Base-by-base conservation (phyloP, 1,140 invertebrate species). In the Aphelenchoides fujianensis region DNA sequence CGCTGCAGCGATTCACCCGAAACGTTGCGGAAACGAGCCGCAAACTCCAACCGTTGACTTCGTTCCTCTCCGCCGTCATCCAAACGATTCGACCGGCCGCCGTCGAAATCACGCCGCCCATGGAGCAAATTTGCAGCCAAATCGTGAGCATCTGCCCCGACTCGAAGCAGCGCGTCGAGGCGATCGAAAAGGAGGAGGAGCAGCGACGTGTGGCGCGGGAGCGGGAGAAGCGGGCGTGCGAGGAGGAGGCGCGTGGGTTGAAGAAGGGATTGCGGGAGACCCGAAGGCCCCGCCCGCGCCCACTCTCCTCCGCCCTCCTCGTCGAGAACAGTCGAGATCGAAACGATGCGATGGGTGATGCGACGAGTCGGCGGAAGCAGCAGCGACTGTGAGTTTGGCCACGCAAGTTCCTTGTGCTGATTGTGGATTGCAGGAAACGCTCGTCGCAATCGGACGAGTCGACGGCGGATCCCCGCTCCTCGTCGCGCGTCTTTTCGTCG, bases 141-240 rank as follows among this genome's bases (percentile, higher is more conserved):
- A 83, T 83, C 12, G 55, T 64, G 1, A 77, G 72, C n/a, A 75
- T 83, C 7, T 75, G 72, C 19, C 82, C 78, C 1, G 78, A 83
- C 59, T 75, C 74, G 74, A 41, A 78, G 34, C 69, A 63, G 27
- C 48, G 82, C 9, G 70, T 82, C 37, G 66, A 77, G 31, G 83
- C 82, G 12, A 83, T 83, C 61, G 80, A 83, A 52, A 81, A 79
- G 76, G 81, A 83, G 69, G 80, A 83, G 72, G 64, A 79, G 59
- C 37, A 54, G 0, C 23, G 80, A 23, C 34, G 73, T 41, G n/a
- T 72, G 28, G 71, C 69, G 32, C 75, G 69, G 59, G 72, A 74
- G 67, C 55, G 75, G 41, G 72, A 81, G 19, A 79, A 77, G n/a
- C 23, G 66, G 19, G 68, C 68, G 9, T 37, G 53, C 1, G 31